Base-by-base conservation (phyloP, 2,888 invertebrate genomes). In the Eulithis prunata region DNA sequence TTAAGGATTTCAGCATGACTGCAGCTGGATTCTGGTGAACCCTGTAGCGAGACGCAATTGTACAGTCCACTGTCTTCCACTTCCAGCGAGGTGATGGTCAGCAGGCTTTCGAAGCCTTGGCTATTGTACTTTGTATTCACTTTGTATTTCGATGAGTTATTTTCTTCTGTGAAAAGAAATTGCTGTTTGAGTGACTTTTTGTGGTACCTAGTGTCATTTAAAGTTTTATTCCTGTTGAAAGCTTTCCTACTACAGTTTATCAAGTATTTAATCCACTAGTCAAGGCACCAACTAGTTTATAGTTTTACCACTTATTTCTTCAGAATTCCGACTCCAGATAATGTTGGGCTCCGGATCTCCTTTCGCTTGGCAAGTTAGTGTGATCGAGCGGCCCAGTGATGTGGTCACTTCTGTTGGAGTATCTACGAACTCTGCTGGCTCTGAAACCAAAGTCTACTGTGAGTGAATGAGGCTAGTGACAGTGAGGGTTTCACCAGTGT, bases 331-430 rank as follows among this genome's bases (percentile, higher is more conserved):
- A 36, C 69, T 70, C 91, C 91, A 91, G 4, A 77, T 51, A 2
- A 91, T 71, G 21, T 78, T 78, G 0, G 91, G 91, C 61, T 91
- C 91, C 0, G 91, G 91, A 8, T 87, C 78, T 2, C 91, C 91
- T 60, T 79, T 80, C 0, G 85, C 87, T 71, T 88, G 85, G 63
- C 91, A 92, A 0, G 84, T 76, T 21, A 92, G 69, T 0, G 90
- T 89, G 38, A 88, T 87, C 0, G 91, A 84, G 0, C 91, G 83
- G 0, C 90, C 89, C 32, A 78, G 64, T 14, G 87, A 85, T 2
- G 82, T 79, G 0, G 75, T 76, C n/a, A 88, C 78, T 65, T 85
- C 86, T 7, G 76, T 68, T 8, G 79, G 76, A 1, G 86, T 85
- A n/a, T 86, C 80, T 13, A 82, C 76, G 47, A 91, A 89, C 55